Base-by-base conservation (phyloP, 2,113 vertebrate species). In the Urocynchramus pylzowi region DNA sequence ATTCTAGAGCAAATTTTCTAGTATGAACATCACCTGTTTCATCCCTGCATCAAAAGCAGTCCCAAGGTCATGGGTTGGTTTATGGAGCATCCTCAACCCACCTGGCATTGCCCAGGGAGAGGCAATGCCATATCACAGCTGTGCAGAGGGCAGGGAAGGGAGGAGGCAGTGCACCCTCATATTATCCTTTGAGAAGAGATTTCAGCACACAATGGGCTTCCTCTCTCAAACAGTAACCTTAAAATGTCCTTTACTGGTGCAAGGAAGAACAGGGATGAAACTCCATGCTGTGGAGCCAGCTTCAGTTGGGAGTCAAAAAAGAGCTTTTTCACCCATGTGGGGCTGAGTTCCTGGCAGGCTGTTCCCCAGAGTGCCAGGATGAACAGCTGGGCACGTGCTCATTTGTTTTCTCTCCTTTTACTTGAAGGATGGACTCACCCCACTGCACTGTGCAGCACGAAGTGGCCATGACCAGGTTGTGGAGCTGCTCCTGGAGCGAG, bases 381-480 rank as follows among this genome's bases (percentile, higher is more conserved):
- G 3, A 78, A 59, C 15, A 41, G 16, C 0, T 59, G 47, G 28
- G 44, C 9, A 22, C 19, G 12, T 86, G 31, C 77, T 97, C 33
- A 92, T 75, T 87, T 60, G 6, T 65, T 75, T 65, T 61, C n/a
- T 84, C 35, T 91, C 12, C 17, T 94, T 97, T 79, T 87, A 6
- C 84, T 86, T 86, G 31, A 87, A 99, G 99, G 99, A 99, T 22
- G 99, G 99, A 23, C 97, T 99, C 83, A 99, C 99, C 10, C 99
- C 99, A 0, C 98, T 99, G 54, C 99, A 99, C 96, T 99, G 99
- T 87, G 99, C 99, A 5, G 99, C 99, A 6, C 98, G 99, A 26
- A 99, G 99, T 60, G 99, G 99, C 42, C 99, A 99, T 7, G 99
- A 99, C 77, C 97, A 98, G 6, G 99, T 99, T n/a, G 99, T 99